phyloP scores from a whole-genome alignment of 2,888 invertebrate genomes.

The Oscheius sp. region DNA sequence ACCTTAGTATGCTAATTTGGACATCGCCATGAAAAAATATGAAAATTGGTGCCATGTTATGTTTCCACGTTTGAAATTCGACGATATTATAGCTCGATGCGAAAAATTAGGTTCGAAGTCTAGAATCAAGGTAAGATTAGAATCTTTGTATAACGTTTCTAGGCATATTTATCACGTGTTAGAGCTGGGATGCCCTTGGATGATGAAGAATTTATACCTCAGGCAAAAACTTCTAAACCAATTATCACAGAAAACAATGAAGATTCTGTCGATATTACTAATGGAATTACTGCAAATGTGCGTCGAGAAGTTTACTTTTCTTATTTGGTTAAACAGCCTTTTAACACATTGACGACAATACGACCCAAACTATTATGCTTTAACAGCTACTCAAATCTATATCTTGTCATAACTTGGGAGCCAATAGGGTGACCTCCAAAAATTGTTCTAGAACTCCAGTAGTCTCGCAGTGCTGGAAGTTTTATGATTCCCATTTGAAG shows the following conservation, averaged over 20 bases:
- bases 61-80: slow-evolving; percentile 50
- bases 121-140: slow-evolving; percentile 35
- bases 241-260: slow-evolving; percentile 32
- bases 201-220: slow-evolving; percentile 35
- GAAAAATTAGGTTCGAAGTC: slow-evolving; percentile 49
- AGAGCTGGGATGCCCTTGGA: slow-evolving; percentile 40
- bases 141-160: background rate
- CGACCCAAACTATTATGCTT: too few relatives aligned
- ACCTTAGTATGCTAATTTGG: slow-evolving; percentile 43
- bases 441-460: too few relatives aligned
- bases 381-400: too few relatives aligned
- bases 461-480: too few relatives aligned
- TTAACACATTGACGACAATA: too few relatives aligned
- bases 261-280: too few relatives aligned
- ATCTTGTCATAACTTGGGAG: too few relatives aligned
- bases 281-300: too few relatives aligned
- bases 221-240: background rate
- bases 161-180: slow-evolving; percentile 37
- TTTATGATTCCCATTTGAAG: too few relatives aligned
- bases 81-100: slow-evolving; percentile 45
- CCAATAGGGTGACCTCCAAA: too few relatives aligned
- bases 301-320: too few relatives aligned
- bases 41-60: slow-evolving; percentile 52
- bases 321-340: too few relatives aligned
- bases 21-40: slow-evolving; percentile 45